Evolutionary conservation across 2,888 invertebrate species (phyloP).

Genomic region (Pandemis heparana): DNA sequence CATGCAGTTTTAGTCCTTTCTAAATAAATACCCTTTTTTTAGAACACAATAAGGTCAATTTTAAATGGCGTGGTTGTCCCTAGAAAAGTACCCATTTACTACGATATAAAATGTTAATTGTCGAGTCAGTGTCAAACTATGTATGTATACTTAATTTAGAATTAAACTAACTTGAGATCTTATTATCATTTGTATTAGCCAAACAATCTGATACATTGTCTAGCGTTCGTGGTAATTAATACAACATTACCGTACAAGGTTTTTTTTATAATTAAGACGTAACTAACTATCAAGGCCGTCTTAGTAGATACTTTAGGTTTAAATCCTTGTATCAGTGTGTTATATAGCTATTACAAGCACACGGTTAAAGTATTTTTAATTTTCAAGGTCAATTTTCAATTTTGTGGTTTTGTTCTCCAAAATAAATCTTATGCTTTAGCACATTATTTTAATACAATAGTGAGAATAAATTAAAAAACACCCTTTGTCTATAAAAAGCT

Average conservation of each 20-base stretch:
- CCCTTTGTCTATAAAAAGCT: neutral
- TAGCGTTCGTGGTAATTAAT: constrained; percentile 10
- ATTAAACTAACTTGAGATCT: neutral
- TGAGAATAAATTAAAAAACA: neutral
- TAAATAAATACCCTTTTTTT: neutral
- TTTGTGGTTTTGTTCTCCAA: too few species aligned
- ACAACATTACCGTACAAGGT: constrained; percentile 6
- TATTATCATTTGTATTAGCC: constrained; percentile 8
- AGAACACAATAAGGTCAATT: too few species aligned
- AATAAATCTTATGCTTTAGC: too few species aligned
- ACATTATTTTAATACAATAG: too few species aligned
- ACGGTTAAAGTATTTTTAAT: neutral
- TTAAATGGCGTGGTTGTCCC: too few species aligned
- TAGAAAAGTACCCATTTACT: too few species aligned
- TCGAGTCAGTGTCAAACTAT: neutral
- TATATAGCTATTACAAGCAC: neutral
- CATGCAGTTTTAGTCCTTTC: neutral
- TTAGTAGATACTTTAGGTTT: neutral
- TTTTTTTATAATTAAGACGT: constrained; percentile 8
- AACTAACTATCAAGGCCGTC: neutral
- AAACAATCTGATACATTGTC: constrained; percentile 11
- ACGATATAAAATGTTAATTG: too few species aligned
- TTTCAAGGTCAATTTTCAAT: neutral
- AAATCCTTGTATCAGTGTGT: neutral
- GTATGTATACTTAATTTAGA: neutral